Evolutionary conservation across 2,888 invertebrate genomes (phyloP), one percentile per base, ranked within the genome.

Genomic region (Syrista parreyssii): DNA sequence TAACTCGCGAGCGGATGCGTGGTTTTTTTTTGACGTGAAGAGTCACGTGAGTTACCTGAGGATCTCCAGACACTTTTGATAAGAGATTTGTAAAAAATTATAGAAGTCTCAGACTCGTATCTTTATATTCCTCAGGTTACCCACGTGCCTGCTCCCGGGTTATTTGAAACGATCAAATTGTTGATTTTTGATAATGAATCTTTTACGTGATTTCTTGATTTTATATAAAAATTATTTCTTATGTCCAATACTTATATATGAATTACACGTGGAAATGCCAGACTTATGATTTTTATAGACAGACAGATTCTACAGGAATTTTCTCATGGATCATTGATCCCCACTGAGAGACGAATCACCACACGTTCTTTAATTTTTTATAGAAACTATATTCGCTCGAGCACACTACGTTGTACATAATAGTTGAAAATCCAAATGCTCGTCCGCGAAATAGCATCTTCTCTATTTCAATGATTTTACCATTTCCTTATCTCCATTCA

Each of bases 401-500:
- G 68, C 72, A 35, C 73, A n/a, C 32, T 77, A 69, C 74, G 35
- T 69, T 77, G 77, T 78, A 34, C 68, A 36, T 31, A 35, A 74
- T 40, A 36, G 78, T 75, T 32, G 73, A 75, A 75, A 40, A 72
- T 31, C 33, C 68, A n/a, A 81, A 78, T 79, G 36, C 40, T 78
- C 77, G 75, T 78, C 77, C 76, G 74, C 77, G 79, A 79, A 80
- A 79, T 75, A 78, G 76, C 73, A 76, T 76, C 73, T 35, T 40
- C 76, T 72, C 74, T 68, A 78, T 74, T 78, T 75, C 73, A n/a
- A 73, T 32, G 68, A 35, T 55, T 74, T 55, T 68, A n/a, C 76
- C 68, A 68, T 69, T 35, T 68, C 31, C 72, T 72, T 71, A 34
- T 77, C 73, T 55, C 73, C 73, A 78, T 78, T 73, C 74, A 74